phyloP scores from a whole-genome alignment of 2,888 invertebrate species.

The Mythimna loreyi region DNA sequence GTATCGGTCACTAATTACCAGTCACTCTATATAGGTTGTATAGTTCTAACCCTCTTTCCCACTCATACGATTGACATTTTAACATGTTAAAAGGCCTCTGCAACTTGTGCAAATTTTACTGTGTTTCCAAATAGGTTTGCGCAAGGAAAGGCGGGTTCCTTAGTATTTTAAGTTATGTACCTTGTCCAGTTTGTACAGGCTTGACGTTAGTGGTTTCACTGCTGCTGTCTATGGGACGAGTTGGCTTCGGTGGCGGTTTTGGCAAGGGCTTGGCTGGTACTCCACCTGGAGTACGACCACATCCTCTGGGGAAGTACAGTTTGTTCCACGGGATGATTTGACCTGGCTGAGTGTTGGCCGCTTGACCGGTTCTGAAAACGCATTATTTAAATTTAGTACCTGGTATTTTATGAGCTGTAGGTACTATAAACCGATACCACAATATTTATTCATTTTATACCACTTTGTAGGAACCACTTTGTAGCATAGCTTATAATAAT shows the following conservation, averaged over 20 bases:
- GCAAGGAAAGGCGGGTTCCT: background rate
- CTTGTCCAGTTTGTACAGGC: slow-evolving; percentile 79
- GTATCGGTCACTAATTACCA: no score
- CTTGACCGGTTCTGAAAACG: slow-evolving; percentile 70
- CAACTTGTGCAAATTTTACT: background rate
- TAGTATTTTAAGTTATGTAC: slow-evolving; percentile 14
- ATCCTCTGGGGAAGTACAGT: slow-evolving; percentile 94
- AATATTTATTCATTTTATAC: background rate
- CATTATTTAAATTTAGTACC: slow-evolving; percentile 4
- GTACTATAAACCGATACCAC: background rate
- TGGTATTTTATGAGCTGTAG: no score
- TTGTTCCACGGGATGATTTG: slow-evolving; percentile 92
- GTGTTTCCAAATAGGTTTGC: background rate
- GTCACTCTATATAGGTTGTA: no score
- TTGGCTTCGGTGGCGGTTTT: slow-evolving; percentile 77
- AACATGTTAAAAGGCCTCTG: no score
- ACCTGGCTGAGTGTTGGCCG: slow-evolving; percentile 81
- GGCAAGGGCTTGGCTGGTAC: slow-evolving; percentile 80
- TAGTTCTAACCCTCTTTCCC: no score
- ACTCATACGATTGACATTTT: no score
- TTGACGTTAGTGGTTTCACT: slow-evolving; percentile 82
- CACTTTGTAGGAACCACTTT: background rate
- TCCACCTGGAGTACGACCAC: slow-evolving; percentile 91
- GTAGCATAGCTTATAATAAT: slow-evolving; percentile 3
- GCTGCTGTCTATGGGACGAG: slow-evolving; percentile 79